A percentile compares a stretch with the other conserved stretches of the same genome.
phyloP scores from a whole-genome alignment of 2,113 vertebrate genomes.

The Hystrix cristata region DNA sequence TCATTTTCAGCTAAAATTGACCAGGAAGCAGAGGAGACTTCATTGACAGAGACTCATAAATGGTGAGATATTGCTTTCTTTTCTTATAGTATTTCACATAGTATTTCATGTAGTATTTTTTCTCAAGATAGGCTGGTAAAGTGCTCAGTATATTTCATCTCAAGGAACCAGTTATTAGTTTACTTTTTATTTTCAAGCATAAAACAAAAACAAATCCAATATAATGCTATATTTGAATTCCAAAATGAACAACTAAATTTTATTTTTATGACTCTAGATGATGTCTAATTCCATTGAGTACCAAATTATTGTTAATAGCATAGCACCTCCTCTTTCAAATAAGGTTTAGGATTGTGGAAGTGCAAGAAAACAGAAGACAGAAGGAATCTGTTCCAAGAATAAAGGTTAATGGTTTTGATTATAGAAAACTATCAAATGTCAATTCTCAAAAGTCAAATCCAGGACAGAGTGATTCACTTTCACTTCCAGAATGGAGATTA shows the following conservation, averaged over 20 bases:
- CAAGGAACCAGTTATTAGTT: neutral
- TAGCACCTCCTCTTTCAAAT: neutral
- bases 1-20: constrained; percentile 94
- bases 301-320: neutral
- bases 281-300: neutral
- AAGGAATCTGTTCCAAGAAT: neutral
- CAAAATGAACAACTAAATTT: neutral
- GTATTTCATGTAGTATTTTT: neutral
- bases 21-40: constrained; percentile 93
- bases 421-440: neutral
- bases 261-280: neutral
- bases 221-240: neutral
- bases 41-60: constrained; percentile 93
- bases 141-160: neutral
- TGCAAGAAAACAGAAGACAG: neutral
- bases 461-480: accelerated
- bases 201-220: neutral
- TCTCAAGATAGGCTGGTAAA: neutral
- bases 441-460: neutral
- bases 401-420: neutral
- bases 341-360: neutral
- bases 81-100: neutral
- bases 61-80: constrained; percentile 89
- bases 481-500: neutral
- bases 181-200: constrained; percentile 33